Evolutionary conservation across 2,888 invertebrate genomes (phyloP).

Genomic region (Monochamus alternatus): DNA sequence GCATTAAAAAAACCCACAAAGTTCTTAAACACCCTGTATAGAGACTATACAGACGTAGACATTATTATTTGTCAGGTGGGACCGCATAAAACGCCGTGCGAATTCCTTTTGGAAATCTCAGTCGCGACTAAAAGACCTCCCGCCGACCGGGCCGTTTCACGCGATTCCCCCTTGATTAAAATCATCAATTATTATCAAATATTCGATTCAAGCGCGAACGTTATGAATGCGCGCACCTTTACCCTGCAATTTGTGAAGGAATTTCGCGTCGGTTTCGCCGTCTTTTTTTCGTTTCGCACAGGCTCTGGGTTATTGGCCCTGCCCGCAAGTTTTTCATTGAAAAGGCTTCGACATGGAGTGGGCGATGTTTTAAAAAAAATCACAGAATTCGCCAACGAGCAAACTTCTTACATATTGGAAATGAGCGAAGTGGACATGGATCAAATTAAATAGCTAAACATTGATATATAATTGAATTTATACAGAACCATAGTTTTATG

Average conservation of each 20-base stretch:
- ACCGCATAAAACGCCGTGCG: not conserved
- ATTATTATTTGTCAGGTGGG: not conserved
- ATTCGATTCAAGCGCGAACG: conserved; percentile 29
- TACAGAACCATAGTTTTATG: too few species aligned
- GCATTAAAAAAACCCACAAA: too few species aligned
- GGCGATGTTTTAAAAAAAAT: not conserved
- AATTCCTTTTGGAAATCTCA: not conserved
- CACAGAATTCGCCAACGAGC: too few species aligned
- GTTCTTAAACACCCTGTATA: too few species aligned
- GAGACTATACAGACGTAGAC: too few species aligned
- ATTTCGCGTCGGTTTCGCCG: conserved; percentile 17
- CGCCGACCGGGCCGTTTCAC: conserved; percentile 24
- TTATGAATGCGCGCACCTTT: conserved; percentile 30
- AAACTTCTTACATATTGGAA: too few species aligned
- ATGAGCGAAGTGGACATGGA: too few species aligned
- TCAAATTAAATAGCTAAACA: too few species aligned
- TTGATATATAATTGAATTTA: too few species aligned
- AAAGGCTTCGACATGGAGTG: too few species aligned
- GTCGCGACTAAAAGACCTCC: conserved; percentile 3
- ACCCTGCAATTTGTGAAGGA: conserved; percentile 31
- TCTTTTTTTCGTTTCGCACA: conserved; percentile 11
- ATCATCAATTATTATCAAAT: conserved; percentile 43
- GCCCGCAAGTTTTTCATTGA: not conserved
- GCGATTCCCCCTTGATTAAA: conserved; percentile 41
- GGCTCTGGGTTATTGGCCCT: conserved; percentile 9